Percentiles rank a stretch among this genome's conserved stretches.
These are phyloP conservation scores for Dasypolia templi DNA, from an alignment of 2,888 invertebrate genomes.

Conservation along the genomic window DNA sequence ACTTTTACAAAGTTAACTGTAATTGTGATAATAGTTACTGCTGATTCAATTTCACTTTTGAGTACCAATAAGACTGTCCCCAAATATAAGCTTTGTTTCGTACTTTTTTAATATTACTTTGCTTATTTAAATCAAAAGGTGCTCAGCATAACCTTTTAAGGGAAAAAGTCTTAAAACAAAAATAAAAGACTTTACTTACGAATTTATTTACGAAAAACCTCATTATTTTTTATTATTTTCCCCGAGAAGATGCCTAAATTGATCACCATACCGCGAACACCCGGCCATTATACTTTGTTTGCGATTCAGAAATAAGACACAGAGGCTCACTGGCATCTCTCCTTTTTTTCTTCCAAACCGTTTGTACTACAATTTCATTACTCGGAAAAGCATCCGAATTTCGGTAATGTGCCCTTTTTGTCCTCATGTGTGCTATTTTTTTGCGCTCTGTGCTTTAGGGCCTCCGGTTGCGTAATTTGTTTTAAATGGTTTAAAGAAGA, in stretches of 20 bases:
- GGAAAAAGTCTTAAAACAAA: constrained; percentile 34
- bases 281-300: constrained; percentile 68
- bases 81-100: not conserved
- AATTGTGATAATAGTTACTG: constrained; percentile 31
- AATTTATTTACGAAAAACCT: constrained; percentile 48
- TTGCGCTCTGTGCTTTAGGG: constrained; percentile 47
- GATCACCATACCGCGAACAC: constrained; percentile 59
- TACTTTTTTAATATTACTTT: not conserved
- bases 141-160: constrained; percentile 11
- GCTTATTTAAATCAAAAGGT: constrained; percentile 25
- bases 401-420: constrained; percentile 55
- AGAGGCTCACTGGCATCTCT: constrained; percentile 45
- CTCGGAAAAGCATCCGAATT: constrained; percentile 63
- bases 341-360: constrained; percentile 62
- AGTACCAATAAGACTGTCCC: not conserved
- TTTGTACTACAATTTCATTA: constrained; percentile 71
- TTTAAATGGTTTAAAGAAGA: constrained; percentile 43
- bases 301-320: constrained; percentile 67
- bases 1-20: constrained; percentile 63
- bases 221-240: constrained; percentile 45
- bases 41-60: not conserved
- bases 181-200: constrained; percentile 25
- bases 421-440: constrained; percentile 59
- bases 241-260: constrained; percentile 40
- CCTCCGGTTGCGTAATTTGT: constrained; percentile 40